Evolutionary conservation across 2,888 invertebrate species (phyloP), one percentile per base, ranked within the genome.

Genomic region (Epistrophella euchroma): DNA sequence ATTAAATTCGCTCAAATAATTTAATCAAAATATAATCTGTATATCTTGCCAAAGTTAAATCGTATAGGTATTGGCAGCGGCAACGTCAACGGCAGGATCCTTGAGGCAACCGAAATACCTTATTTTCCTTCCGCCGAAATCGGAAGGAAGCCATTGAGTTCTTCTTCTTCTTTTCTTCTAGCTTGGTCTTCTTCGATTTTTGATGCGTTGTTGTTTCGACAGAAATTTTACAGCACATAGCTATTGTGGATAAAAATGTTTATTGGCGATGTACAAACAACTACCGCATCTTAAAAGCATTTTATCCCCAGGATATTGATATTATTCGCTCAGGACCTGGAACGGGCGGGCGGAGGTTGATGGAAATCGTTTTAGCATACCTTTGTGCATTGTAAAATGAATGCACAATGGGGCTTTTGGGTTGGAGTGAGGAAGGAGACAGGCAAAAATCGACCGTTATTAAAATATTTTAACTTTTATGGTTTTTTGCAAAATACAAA

Each of bases 341-440:
- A 28, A 15, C 19, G 47, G 45, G 68, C 22, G 71, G 47, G 68
- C 22, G 71, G 47, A 19, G 75, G 80, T 62, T 70, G 72, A 62
- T 79, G 84, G 77, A 50, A 74, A 82, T 82, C 82, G 86, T n/a
- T 91, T 91, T 90, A 91, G 91, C 90, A 91, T 91, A 91, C 91
- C 91, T 91, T 91, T 91, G 91, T 91, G 91, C 91, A 91, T 91
- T 90, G 89, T 91, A 91, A 91, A 91, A 90, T 90, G 90, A 89
- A 91, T 91, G 91, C 91, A 89, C 88, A 86, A 58, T 47, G 60
- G 77, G 62, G 35, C 15, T 25, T 25, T 13, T 22, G 50, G 47
- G 60, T 11, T 60, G 22, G 17, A 11, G n/a, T 64, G 35, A 25
- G 32, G 32, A 17, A n/a, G 55, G 60, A 56, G 17, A 19, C 60